Evolutionary conservation across 2,113 vertebrate species (phyloP), one percentile per base, ranked within the genome.

Genomic region (Phyllostomus hastatus): DNA sequence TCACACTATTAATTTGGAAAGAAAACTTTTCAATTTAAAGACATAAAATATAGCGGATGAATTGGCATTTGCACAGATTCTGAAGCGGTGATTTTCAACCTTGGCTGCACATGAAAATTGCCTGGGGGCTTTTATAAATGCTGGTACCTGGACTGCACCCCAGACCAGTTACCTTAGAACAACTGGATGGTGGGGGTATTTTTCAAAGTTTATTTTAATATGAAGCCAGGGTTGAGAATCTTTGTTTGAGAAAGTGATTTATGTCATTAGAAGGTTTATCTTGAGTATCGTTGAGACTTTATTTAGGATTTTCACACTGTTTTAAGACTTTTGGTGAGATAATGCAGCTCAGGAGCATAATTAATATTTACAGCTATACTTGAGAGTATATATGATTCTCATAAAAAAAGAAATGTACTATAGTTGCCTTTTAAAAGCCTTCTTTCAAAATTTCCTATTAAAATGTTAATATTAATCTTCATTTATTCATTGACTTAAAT

Each of bases 331-430:
- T 96, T 57, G 46, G 38, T 88, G 93, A 46, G 11, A 12, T 95
- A 95, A 59, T 73, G 89, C 31, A 59, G 43, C 11, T 84, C 12
- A 81, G 82, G 26, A 72, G 7, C 59, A 19, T 90, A 33, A 84
- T 90, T 94, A 80, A 69, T 92, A 50, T 1, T 97, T 91, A 84
- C 26, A 79, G 1, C 66, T 97, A 72, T 97, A 97, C 46, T 86
- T 82, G 75, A 88, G 5, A 80, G 57, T 97, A 7, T 22, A 19
- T 48, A 35, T 22, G 48, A 86, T 78, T 89, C 72, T 79, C 52
- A 46, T 89, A 88, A 54, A 94, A 85, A 61, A 54, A 67, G 14
- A 89, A 89, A 92, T 88, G 14, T 43, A 46, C 17, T 59, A 1
- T 12, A 41, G 17, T 64, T 69, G 16, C 7, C 41, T 89, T 84